Evolutionary conservation across 2,888 invertebrate genomes (phyloP).

Genomic region (Hydropsyche betteni): DNA sequence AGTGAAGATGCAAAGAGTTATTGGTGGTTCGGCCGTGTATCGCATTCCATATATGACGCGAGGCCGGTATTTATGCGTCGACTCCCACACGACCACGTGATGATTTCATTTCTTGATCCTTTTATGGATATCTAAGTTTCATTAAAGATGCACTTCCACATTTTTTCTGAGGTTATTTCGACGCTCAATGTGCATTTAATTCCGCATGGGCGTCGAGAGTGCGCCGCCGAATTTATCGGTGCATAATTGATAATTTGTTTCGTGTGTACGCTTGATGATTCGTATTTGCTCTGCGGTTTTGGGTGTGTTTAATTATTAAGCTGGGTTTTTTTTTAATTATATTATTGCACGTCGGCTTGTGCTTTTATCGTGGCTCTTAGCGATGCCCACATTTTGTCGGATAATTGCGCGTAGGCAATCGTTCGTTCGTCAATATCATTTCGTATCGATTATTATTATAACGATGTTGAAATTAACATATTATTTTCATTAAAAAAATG

Average conservation of each 20-base stretch:
- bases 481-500: constrained; percentile 25
- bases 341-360: neutral
- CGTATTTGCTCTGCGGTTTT: too few relatives aligned
- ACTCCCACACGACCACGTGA: constrained; percentile 21
- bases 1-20: constrained; percentile 17
- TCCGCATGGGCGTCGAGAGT: constrained; percentile 1
- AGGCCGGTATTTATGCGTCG: neutral
- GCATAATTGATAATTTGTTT: neutral
- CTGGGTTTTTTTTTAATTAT: neutral
- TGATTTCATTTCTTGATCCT: constrained; percentile 30
- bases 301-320: too few relatives aligned
- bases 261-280: neutral
- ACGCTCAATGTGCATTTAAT: neutral
- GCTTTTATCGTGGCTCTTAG: neutral
- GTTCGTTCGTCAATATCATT: neutral
- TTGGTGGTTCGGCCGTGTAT: constrained; percentile 17
- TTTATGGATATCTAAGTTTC: constrained; percentile 23
- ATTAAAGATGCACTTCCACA: constrained; percentile 26
- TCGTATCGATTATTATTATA: constrained; percentile 19
- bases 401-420: constrained; percentile 25
- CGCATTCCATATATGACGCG: constrained; percentile 29
- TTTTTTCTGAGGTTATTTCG: neutral
- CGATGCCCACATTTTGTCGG: constrained; percentile 1
- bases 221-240: neutral
- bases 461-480: constrained; percentile 28